Base-by-base conservation (phyloP, 2,888 invertebrate genomes). In the Cremastinae sp. region DNA sequence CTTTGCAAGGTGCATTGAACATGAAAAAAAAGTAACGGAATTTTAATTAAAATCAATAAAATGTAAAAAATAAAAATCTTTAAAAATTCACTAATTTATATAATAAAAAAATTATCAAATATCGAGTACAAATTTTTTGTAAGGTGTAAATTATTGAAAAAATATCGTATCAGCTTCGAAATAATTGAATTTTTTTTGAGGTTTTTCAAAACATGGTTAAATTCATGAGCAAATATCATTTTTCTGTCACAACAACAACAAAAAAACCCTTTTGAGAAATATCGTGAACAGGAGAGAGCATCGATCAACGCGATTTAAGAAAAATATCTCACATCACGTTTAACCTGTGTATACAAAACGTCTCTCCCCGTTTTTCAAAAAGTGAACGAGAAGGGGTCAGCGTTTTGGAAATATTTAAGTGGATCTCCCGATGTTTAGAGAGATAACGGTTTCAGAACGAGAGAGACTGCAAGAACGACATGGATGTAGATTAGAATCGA, bases 351-450 rank as follows among this genome's bases (percentile, higher is more conserved):
- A n/a, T 45, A 8, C 28, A 18, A 39, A 71, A 3, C 9, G 28
- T 47, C 39, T 20, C n/a, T n/a, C n/a, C n/a, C 12, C 28, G 10
- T 28, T 28, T 8, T 41, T 45, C 18, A 37, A 49, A 68, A 62
- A 71, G 47, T 35, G 65, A 51, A 59, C 68, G 74, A 77, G 66
- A 45, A 12, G 45, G 55, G 14, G 22, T 39, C 79, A 77, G 69
- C 78, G 82, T 85, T 85, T 86, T 83, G 66, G 82, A 87, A 87
- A 86, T 85, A 84, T 86, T 87, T 86, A 86, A 87, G 83, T 86
- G 84, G 84, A 85, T 84, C 83, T 83, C 14, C 28, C 66, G 86
- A 87, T 87, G 83, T 83, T 86, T 84, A 78, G 61, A 78, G 45
- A 86, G 87, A 87, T 87, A 87, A 75, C 79, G 81, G 45, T 5